Conservation (phyloP, 2,113 vertebrate genomes). For the Platysteira castanea region DNA sequence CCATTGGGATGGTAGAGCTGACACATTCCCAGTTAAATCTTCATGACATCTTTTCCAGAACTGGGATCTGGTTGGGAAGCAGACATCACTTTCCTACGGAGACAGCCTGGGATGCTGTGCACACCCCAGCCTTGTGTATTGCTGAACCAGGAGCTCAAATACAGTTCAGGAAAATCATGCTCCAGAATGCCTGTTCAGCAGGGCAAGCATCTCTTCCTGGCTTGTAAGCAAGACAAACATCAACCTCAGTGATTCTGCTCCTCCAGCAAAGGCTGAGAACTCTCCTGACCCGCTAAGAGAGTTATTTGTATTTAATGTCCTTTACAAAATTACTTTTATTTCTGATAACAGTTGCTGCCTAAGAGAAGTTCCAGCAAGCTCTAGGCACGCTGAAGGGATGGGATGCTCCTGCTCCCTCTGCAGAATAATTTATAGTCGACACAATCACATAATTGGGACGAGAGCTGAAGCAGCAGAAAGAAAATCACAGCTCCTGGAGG, state of each 20-base stretch:
- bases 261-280: not conserved
- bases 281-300: not conserved
- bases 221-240: not conserved
- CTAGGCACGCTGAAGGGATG: not conserved
- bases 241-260: not conserved
- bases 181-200: not conserved
- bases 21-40: not conserved
- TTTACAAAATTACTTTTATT: conserved; percentile 33
- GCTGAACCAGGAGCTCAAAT: not conserved
- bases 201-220: not conserved
- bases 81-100: not conserved
- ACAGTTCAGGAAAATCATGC: not conserved
- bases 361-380: not conserved
- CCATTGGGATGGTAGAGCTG: not conserved
- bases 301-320: conserved; percentile 23
- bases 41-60: not conserved
- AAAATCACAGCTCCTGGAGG: not conserved
- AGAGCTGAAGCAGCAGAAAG: conserved; percentile 16
- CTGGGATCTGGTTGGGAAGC: not conserved
- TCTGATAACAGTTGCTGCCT: not conserved
- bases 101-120: not conserved
- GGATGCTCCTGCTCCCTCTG: not conserved
- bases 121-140: rapidly evolving
- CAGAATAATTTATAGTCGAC: not conserved
- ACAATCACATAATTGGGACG: not conserved